Evolutionary conservation across 2,797 vertebrate species (phyloP).

Genomic region (Alosa sapidissima): DNA sequence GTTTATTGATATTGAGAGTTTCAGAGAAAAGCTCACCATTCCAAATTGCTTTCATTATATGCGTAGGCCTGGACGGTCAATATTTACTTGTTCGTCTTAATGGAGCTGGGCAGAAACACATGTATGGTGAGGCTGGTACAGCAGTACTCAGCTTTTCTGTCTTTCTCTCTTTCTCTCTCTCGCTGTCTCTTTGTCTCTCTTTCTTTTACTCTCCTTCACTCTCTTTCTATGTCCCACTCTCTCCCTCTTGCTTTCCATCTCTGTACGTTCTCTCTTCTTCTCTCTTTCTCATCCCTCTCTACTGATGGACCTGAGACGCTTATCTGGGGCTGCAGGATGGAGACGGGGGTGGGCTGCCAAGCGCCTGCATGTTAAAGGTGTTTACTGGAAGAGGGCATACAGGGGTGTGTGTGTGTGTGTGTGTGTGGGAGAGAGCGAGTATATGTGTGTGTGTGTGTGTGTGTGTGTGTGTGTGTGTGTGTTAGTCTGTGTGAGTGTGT

Average conservation of each 20-base stretch:
- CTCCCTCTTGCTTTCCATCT: neutral
- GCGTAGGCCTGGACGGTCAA: slow-evolving; percentile 66
- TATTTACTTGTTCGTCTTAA: slow-evolving; percentile 62
- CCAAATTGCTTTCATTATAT: slow-evolving; percentile 62
- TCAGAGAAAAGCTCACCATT: slow-evolving; percentile 41
- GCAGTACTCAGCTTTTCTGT: neutral
- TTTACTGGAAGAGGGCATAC: slow-evolving; percentile 58
- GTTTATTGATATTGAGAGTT: slow-evolving; percentile 58
- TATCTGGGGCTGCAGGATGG: neutral
- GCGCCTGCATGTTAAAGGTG: slow-evolving; percentile 64
- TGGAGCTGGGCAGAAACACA: slow-evolving; percentile 61
- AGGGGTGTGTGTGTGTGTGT: neutral
- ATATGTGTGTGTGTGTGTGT: too few species aligned
- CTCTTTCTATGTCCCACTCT: neutral
- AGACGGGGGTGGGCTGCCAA: slow-evolving; percentile 45
- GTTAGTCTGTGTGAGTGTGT: too few species aligned
- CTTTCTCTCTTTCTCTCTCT: neutral
- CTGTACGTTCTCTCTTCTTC: neutral
- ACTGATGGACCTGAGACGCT: neutral
- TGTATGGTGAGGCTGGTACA: neutral
- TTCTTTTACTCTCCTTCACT: neutral
- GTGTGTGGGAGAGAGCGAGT: too few species aligned
- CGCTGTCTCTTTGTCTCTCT: neutral
- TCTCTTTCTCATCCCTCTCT: neutral
- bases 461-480: too few species aligned